A percentile compares a stretch with the other conserved stretches of the same genome.
Evolutionary conservation across 2,797 vertebrate species (phyloP).

Genomic region (Oreochromis mossambicus): DNA sequence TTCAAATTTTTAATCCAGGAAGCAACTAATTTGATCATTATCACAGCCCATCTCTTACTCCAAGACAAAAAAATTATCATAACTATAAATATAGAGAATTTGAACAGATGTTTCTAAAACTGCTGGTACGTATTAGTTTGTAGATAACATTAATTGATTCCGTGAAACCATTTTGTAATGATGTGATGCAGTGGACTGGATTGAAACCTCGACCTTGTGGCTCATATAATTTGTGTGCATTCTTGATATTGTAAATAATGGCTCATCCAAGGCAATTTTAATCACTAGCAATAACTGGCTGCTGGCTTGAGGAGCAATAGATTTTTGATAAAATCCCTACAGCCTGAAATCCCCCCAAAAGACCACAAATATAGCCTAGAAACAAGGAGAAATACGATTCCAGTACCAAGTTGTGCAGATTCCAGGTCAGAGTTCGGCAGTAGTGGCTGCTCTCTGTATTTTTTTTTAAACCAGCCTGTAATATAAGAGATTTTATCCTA

Average conservation of each 20-base stretch:
- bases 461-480: background rate
- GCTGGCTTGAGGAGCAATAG: background rate
- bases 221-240: conserved; percentile 32
- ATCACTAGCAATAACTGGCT: conserved; percentile 1
- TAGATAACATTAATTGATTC: background rate
- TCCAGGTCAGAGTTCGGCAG: background rate
- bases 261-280: conserved; percentile 9
- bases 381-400: background rate
- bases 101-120: background rate
- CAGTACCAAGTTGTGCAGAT: background rate
- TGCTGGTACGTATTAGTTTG: accelerated
- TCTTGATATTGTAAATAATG: conserved; percentile 22
- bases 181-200: conserved; percentile 7
- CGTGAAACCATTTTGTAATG: background rate
- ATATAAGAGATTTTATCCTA: background rate
- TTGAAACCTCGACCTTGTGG: conserved; percentile 23
- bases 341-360: background rate
- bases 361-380: background rate
- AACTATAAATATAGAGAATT: background rate
- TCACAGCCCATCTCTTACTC: background rate
- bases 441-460: background rate
- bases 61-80: background rate
- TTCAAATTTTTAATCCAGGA: background rate
- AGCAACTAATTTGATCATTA: background rate
- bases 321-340: background rate